A percentile compares a stretch with the other conserved stretches of the same genome.
These are phyloP conservation scores for Branchipolynoe longqiensis DNA, from an alignment of 2,888 invertebrate species.

Conservation along the genomic window DNA sequence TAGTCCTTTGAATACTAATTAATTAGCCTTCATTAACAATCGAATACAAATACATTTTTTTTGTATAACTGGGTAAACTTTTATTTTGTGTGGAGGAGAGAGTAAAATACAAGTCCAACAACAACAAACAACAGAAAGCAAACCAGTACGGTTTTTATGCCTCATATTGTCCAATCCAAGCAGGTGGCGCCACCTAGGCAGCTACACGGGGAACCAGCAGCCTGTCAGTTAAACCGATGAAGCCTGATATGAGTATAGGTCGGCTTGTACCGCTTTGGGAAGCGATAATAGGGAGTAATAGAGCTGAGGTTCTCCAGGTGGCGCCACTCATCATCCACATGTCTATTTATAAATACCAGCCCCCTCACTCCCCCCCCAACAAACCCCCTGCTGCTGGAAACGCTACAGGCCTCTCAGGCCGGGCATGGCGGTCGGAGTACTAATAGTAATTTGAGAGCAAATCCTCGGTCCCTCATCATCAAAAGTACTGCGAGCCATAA, in stretches of 20 bases:
- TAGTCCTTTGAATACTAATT: too few relatives aligned
- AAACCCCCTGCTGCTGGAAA: not conserved
- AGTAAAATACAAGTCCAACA: conserved; percentile 61
- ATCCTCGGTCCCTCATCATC: too few relatives aligned
- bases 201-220: conserved; percentile 43
- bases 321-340: conserved; percentile 22
- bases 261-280: too few relatives aligned
- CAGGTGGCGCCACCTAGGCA: conserved; percentile 28
- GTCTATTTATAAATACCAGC: conserved; percentile 7
- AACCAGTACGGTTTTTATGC: conserved; percentile 51
- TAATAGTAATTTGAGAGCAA: too few relatives aligned
- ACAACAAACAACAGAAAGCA: conserved; percentile 58
- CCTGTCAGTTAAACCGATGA: too few relatives aligned
- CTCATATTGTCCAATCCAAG: conserved; percentile 50
- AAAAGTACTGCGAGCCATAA: not conserved
- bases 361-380: too few relatives aligned
- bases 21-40: too few relatives aligned
- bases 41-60: too few relatives aligned
- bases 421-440: too few relatives aligned
- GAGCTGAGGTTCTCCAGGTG: not conserved
- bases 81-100: conserved; percentile 55
- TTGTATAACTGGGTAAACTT: conserved; percentile 60
- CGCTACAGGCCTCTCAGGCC: not conserved
- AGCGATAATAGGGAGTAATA: too few relatives aligned
- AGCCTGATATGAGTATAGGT: conserved; percentile 53